Evolutionary conservation across 2,113 vertebrate genomes (phyloP), one percentile per base, ranked within the genome.

Genomic region (Anarrhichthys ocellatus): DNA sequence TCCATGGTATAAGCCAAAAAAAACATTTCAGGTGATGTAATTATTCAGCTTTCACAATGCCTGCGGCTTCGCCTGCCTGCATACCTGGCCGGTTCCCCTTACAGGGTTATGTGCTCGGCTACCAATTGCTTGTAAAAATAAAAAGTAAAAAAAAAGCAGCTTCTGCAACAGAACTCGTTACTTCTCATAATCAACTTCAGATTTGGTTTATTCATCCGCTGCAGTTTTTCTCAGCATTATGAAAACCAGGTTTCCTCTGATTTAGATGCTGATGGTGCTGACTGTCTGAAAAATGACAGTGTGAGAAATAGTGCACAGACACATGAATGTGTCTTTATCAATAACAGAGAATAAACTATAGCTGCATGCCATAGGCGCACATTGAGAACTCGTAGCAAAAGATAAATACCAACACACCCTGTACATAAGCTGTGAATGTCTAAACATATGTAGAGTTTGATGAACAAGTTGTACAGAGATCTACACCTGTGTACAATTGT

Each of bases 31-130:
- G 65, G 52, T 54, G 17, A 84, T 84, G 88, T 64, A 83, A 90
- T 91, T 92, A 92, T 92, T 91, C 77, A 78, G 85, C 86, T 71
- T 86, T 91, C 88, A 91, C 82, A 88, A 85, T 77, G 38, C 64
- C 73, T 84, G 75, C 65, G 73, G 84, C 76, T 67, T 70, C 34
- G n/a, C 69, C 72, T 66, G 76, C 72, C 61, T 68, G 78, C 11
- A 32, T 87, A 90, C 56, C 82, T 88, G 88, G 86, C 90, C 32
- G 75, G 63, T 76, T 78, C 78, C 77, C 48, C 15, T 0, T 22
- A 22, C 29, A 13, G 3, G 78, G 73, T 81, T 82, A 85, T 75
- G 91, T 91, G 76, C 82, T 85, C 48, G 14, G 79, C 85, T 73
- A 82, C 85, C 78, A 83, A 89, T 81, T 80, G 78, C 88, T 92